Conservation (phyloP, 2,113 vertebrate species). For the Spermophilus dauricus region DNA sequence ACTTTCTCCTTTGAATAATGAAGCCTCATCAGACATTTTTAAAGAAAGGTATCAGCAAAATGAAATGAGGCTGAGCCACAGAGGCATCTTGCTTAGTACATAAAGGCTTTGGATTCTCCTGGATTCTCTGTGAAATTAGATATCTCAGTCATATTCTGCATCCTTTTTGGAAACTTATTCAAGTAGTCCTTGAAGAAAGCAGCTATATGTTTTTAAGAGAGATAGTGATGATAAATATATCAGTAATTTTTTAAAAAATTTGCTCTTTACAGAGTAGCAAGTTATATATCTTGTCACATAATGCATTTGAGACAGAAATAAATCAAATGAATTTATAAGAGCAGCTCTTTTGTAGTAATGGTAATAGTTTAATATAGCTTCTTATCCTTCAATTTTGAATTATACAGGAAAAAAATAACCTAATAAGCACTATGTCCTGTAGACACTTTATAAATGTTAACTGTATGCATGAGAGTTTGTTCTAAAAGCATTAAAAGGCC, state of each 20-base stretch:
- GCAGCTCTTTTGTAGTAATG: constrained; percentile 28
- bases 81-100: not conserved
- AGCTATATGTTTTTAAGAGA: not conserved
- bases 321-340: constrained; percentile 58
- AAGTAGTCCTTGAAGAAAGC: constrained; percentile 29
- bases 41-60: not conserved
- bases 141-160: not conserved
- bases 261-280: constrained; percentile 10
- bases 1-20: not conserved
- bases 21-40: constrained; percentile 41
- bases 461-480: constrained; percentile 41
- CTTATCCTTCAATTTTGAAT: constrained; percentile 46
- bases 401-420: constrained; percentile 50
- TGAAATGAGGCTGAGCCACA: not conserved
- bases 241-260: constrained; percentile 17
- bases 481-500: not conserved
- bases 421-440: not conserved
- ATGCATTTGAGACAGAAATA: constrained; percentile 49
- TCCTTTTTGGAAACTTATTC: constrained; percentile 48
- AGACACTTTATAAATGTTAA: constrained; percentile 31
- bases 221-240: constrained; percentile 25
- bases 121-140: not conserved
- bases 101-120: not conserved
- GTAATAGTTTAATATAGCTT: not conserved
- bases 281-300: constrained; percentile 7